A percentile compares a stretch with the other conserved stretches of the same genome.
Evolutionary conservation across 2,113 vertebrate genomes (phyloP).

Genomic region (Phaetusa simplex): DNA sequence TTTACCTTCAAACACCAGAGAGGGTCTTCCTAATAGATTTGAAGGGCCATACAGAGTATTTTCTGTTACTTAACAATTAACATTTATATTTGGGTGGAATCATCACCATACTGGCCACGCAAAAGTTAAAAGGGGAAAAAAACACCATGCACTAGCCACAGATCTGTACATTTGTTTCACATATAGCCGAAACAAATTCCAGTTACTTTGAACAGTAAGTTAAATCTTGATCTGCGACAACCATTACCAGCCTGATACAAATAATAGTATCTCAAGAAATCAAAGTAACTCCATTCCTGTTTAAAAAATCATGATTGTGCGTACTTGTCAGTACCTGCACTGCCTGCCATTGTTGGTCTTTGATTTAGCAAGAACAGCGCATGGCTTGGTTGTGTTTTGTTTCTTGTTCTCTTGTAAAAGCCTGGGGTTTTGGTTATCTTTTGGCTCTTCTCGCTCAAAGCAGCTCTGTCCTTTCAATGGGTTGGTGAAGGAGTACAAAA

Average conservation of each 20-base stretch:
- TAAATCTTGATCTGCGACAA: background rate
- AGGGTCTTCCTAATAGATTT: background rate
- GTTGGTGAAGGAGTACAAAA: background rate
- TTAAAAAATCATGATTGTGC: background rate
- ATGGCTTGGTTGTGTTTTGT: background rate
- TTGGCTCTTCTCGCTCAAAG: background rate
- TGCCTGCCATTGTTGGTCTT: background rate
- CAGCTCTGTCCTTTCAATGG: background rate
- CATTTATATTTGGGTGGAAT: background rate
- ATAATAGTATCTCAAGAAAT: background rate
- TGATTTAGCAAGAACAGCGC: background rate
- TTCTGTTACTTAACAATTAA: background rate
- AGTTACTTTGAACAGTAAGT: background rate
- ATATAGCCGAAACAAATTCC: background rate
- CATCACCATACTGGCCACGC: background rate
- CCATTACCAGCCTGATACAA: background rate
- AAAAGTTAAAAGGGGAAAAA: background rate
- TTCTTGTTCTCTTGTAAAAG: background rate
- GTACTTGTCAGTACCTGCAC: background rate
- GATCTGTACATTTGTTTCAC: background rate
- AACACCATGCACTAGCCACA: accelerated
- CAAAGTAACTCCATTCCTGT: background rate
- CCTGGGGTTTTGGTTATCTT: background rate
- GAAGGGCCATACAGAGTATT: background rate
- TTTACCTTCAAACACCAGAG: background rate